Conservation (phyloP, 2,797 vertebrate genomes). For the Rachycentron canadum region DNA sequence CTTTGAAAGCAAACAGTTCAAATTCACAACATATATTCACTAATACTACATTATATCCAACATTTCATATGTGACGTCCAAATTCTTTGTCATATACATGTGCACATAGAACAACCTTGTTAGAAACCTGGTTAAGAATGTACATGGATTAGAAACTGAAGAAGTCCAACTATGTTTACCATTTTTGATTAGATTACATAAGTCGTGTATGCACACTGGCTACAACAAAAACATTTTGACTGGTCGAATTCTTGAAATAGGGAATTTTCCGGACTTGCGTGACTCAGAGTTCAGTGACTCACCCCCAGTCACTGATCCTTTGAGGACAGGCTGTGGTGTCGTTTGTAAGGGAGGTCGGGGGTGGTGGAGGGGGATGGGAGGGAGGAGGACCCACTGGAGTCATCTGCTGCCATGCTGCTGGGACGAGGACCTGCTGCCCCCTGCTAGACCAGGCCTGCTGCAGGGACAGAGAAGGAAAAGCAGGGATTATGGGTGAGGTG, state of each 20-base stretch:
- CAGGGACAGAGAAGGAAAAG: not conserved
- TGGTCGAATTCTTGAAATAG: not conserved
- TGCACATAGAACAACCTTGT: no score
- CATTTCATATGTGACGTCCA: not conserved
- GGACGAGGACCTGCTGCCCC: conserved; percentile 93
- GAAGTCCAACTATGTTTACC: no score
- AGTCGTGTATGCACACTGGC: not conserved
- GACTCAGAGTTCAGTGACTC: conserved; percentile 81
- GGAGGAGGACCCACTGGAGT: conserved; percentile 82
- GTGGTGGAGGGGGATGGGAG: conserved; percentile 81
- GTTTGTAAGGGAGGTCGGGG: conserved; percentile 88
- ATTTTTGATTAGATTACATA: not conserved
- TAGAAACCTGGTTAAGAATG: no score
- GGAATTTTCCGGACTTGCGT: conserved; percentile 27
- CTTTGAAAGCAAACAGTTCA: no score
- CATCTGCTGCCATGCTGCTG: conserved; percentile 95
- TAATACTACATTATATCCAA: not conserved
- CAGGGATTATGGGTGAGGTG: not conserved
- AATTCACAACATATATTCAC: not conserved
- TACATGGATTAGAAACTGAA: no score
- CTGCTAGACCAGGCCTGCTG: conserved; percentile 92
- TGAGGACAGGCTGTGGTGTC: conserved; percentile 90
- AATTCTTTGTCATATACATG: not conserved
- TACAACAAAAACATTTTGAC: not conserved
- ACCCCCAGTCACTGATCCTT: conserved; percentile 96